Conservation (phyloP, 2,888 invertebrate species). For the Hirtodrosophila confusa region DNA sequence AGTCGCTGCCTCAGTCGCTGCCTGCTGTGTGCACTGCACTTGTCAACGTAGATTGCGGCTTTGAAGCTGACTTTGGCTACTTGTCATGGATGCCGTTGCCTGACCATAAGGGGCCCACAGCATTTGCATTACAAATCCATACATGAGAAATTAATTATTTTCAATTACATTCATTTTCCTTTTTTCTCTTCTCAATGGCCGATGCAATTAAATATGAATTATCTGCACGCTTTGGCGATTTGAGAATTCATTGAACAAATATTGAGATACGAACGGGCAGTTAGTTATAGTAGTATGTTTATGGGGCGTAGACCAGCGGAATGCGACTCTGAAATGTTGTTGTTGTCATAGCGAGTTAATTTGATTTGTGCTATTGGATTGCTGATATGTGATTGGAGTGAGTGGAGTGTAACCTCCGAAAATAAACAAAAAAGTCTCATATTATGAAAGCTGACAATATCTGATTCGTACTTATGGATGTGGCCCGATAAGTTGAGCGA, state of each 20-base stretch:
- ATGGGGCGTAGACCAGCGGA: conserved; percentile 21
- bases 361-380: conserved; percentile 60
- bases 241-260: conserved; percentile 73
- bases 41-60: conserved; percentile 66
- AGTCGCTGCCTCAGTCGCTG: conserved; percentile 16
- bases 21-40: conserved; percentile 72
- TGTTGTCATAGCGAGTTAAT: conserved; percentile 51
- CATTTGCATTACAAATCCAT: conserved; percentile 68
- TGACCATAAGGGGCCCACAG: conserved; percentile 39
- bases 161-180: conserved; percentile 1
- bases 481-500: not conserved
- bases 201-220: conserved; percentile 73
- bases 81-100: conserved; percentile 48
- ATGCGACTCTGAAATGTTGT: conserved; percentile 21
- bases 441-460: not conserved
- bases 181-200: conserved; percentile 23
- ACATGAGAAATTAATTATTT: conserved; percentile 36
- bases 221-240: conserved; percentile 75
- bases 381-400: conserved; percentile 4
- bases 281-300: conserved; percentile 28
- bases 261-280: conserved; percentile 51
- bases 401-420: conserved; percentile 20
- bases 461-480: not conserved
- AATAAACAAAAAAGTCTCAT: conserved; percentile 26
- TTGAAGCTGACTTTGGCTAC: conserved; percentile 43